These are phyloP conservation scores for Atlantisia rogersi DNA, from an alignment of 2,113 vertebrate genomes.

Conservation along the genomic window DNA sequence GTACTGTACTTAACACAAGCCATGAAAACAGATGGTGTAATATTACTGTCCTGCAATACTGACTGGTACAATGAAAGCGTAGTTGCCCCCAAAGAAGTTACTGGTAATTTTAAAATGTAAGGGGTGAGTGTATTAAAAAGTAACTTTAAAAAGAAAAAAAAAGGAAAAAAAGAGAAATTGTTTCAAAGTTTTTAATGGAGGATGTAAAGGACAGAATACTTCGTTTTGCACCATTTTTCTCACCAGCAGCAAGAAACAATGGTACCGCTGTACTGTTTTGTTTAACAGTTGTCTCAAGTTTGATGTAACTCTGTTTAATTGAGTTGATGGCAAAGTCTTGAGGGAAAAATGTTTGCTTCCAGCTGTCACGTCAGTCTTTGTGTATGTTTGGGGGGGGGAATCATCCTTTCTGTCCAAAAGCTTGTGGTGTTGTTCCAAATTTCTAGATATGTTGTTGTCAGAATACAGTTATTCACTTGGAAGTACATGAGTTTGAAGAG, in stretches of 20 bases:
- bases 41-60: slow-evolving; percentile 34
- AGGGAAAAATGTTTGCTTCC: not conserved
- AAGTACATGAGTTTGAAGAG: not conserved
- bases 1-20: slow-evolving; percentile 54
- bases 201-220: not conserved
- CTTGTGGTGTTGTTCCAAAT: not conserved
- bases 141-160: slow-evolving; percentile 21
- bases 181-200: slow-evolving; percentile 24
- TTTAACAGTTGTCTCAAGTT: not conserved
- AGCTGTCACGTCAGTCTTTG: not conserved
- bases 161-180: not conserved
- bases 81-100: slow-evolving; percentile 39
- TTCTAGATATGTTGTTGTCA: not conserved
- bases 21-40: slow-evolving; percentile 41
- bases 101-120: slow-evolving; percentile 56
- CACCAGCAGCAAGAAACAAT: not conserved
- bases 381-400: not conserved
- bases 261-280: not conserved
- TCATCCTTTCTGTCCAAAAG: not conserved
- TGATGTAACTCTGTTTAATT: not conserved
- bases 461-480: not conserved
- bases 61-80: slow-evolving; percentile 17
- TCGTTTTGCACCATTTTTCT: not conserved
- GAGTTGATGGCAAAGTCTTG: not conserved
- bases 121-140: slow-evolving; percentile 67